Percentiles rank a stretch among this genome's conserved stretches.
Evolutionary conservation across 1,140 invertebrate genomes (phyloP).

Genomic region (Adoxophyes honmai): DNA sequence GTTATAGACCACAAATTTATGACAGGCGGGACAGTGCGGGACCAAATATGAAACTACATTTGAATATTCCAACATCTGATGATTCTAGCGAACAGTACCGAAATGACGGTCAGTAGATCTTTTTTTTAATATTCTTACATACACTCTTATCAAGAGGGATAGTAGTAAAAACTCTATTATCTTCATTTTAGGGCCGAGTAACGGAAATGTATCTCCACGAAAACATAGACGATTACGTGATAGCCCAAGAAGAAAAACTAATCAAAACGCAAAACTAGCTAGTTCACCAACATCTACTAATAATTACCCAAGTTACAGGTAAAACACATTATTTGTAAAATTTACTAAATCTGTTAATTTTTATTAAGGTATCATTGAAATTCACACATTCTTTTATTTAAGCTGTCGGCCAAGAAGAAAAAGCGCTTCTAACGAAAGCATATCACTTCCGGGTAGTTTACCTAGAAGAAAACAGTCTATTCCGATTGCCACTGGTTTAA

Average conservation of each 20-base stretch:
- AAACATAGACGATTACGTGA: conserved; percentile 82
- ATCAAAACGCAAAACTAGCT: conserved; percentile 55
- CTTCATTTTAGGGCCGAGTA: conserved; percentile 42
- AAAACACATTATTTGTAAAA: no score
- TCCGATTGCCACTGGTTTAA: conserved; percentile 66
- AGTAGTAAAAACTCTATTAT: neutral
- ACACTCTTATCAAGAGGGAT: neutral
- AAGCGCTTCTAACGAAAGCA: conserved; percentile 77
- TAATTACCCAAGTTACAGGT: conserved; percentile 59
- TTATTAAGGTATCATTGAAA: no score
- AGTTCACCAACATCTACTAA: conserved; percentile 72
- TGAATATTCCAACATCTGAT: conserved; percentile 81
- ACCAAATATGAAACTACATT: conserved; percentile 71
- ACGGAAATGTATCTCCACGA: conserved; percentile 72
- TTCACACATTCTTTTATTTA: conserved; percentile 17
- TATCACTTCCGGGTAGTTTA: conserved; percentile 81
- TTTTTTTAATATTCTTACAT: conserved; percentile 3
- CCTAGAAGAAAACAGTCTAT: conserved; percentile 81
- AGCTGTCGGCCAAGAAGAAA: conserved; percentile 63
- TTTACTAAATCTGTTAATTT: no score
- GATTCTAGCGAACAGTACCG: conserved; percentile 81
- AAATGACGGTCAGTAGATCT: conserved; percentile 61
- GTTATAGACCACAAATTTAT: conserved; percentile 48
- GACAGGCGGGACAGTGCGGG: conserved; percentile 57
- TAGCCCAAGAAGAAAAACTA: conserved; percentile 81